Base-by-base conservation (phyloP, 2,888 invertebrate genomes). In the Acanthoscelides obtectus region DNA sequence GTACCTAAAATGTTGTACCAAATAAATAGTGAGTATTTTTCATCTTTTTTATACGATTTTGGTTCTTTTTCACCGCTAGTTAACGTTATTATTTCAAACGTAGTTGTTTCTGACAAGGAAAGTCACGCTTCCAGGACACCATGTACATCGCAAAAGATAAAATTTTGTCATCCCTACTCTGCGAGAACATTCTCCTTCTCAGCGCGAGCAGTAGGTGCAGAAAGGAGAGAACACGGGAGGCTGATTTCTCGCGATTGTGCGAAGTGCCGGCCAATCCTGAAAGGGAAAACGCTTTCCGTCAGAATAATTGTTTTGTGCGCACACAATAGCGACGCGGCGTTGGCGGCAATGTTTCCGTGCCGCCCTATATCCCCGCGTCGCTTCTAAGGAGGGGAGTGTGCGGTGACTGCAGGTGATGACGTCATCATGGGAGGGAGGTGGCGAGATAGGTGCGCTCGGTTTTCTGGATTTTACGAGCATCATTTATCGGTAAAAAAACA, bases 301-400 rank as follows among this genome's bases (percentile, higher is more conserved):
- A 84, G 84, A 83, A 83, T 84, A 84, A 85, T 85, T 85, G 84
- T 85, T 84, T 85, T 84, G 84, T 85, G 79, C 80, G 77, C 79
- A 78, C 75, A 84, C 83, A 84, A 84, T 81, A 80, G 82, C 77
- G 78, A 80, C 78, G 80, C 80, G 78, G 76, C 75, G 73, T 67
- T 71, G 75, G 80, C 80, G 78, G 76, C 75, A 73, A 67, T 71
- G 75, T 72, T 77, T 76, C 74, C 74, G 72, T 70, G 72, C 73
- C 72, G 73, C 75, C 8, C 21, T 8, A 12, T 8, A 19, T 25
- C 68, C 68, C 68, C 20, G 22, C 22, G 27, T 21, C 68, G 21
- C 68, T 25, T 0, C 20, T 27, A 21, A 3, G 68, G 68, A 3
- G 25, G 45, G 45, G 45, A 45, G 45, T n/a, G n/a, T n/a, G n/a